Percentiles rank a stretch among this genome's conserved stretches.
Conservation (phyloP, 2,797 vertebrate genomes). For the Takifugu rubripes region DNA sequence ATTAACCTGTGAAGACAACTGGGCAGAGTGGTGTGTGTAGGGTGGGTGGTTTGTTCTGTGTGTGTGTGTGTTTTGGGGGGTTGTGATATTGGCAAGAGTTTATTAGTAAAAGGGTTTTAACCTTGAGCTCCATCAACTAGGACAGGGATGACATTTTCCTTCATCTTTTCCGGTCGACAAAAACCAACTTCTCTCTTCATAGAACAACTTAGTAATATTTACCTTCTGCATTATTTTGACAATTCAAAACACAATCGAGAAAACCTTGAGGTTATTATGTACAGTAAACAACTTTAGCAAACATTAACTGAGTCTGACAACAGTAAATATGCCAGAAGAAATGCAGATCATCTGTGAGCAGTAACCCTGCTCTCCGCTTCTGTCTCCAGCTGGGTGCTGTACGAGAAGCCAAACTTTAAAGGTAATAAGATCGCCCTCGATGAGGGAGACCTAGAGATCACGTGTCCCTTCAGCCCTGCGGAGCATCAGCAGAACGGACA, state of each 20-base stretch:
- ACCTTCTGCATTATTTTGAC: background rate
- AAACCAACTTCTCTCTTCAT: too few relatives aligned
- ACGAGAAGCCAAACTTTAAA: conserved; percentile 87
- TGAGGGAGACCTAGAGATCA: conserved; percentile 86
- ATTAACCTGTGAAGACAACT: too few relatives aligned
- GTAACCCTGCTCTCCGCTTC: too few relatives aligned
- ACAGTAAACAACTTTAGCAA: background rate
- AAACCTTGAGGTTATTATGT: background rate
- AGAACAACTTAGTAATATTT: background rate
- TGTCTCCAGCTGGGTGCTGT: conserved; percentile 85
- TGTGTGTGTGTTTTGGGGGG: too few relatives aligned
- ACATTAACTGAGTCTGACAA: background rate
- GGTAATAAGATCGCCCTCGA: conserved; percentile 87
- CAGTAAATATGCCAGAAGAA: background rate
- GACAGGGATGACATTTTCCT: too few relatives aligned
- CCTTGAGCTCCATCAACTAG: too few relatives aligned
- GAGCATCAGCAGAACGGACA: conserved; percentile 50
- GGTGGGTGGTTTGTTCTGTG: too few relatives aligned
- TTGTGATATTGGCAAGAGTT: too few relatives aligned
- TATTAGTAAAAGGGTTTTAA: too few relatives aligned
- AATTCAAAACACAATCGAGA: background rate
- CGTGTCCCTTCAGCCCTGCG: conserved; percentile 56
- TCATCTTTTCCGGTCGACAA: too few relatives aligned
- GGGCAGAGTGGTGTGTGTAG: too few relatives aligned
- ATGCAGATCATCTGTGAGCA: background rate